Evolutionary conservation across 2,113 vertebrate genomes (phyloP).

Genomic region (Carassius auratus): DNA sequence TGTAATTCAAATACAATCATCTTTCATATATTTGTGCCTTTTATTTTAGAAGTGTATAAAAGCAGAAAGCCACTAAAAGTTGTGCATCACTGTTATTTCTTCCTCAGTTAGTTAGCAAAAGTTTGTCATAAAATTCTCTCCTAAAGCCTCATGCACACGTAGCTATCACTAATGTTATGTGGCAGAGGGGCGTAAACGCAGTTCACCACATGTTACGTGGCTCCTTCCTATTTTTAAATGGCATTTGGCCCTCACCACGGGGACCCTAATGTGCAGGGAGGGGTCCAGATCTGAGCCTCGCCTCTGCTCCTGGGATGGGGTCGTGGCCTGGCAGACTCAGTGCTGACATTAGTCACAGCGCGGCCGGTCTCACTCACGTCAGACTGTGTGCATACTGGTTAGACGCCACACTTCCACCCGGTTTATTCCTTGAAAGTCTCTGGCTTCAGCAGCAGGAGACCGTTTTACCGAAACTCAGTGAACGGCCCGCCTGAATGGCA

Average conservation of each 20-base stretch:
- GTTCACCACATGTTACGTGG: constrained; percentile 25
- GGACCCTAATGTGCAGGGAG: constrained; percentile 40
- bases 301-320: neutral
- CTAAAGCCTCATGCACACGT: neutral
- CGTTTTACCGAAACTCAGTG: neutral
- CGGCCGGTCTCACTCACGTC: neutral
- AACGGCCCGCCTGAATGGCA: neutral
- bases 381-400: neutral
- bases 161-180: neutral
- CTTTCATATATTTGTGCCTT: too few species aligned
- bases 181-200: neutral
- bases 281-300: constrained; percentile 37
- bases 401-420: neutral
- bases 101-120: too few species aligned
- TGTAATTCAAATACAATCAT: too few species aligned
- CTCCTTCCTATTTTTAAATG: constrained; percentile 48
- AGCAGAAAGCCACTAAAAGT: neutral
- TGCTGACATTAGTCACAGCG: constrained; percentile 2
- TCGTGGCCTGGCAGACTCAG: constrained; percentile 21
- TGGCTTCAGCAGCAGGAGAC: neutral
- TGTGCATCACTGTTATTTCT: neutral
- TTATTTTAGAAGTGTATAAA: too few species aligned
- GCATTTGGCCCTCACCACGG: constrained; percentile 25
- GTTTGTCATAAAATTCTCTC: neutral
- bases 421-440: constrained; percentile 5